These are phyloP conservation scores for Rhodeus uyekii DNA, from an alignment of 2,797 vertebrate genomes.

Conservation along the genomic window DNA sequence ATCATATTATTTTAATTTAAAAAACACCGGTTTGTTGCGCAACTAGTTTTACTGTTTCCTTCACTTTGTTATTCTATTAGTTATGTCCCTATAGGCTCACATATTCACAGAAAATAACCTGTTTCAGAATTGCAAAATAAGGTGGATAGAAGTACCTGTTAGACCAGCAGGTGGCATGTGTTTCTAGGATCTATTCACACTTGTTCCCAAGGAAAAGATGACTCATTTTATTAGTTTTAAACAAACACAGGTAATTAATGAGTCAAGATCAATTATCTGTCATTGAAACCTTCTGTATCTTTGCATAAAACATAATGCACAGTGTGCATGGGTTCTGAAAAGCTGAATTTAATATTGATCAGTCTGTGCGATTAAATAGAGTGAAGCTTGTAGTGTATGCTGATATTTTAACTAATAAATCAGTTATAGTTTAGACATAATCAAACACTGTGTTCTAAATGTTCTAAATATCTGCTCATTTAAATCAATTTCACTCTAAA, in stretches of 20 bases:
- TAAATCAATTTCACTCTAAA: not conserved
- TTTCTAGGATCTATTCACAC: conserved; percentile 5
- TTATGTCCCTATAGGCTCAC: not conserved
- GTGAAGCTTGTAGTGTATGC: not conserved
- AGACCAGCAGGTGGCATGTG: conserved; percentile 48
- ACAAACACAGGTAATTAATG: conserved; percentile 40
- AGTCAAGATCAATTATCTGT: conserved; percentile 36
- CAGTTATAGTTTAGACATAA: not conserved
- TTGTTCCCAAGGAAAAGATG: not conserved
- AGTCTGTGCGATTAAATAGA: not conserved
- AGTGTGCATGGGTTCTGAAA: not conserved
- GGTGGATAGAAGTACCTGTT: not conserved
- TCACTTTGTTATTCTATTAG: not conserved
- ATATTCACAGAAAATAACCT: not conserved
- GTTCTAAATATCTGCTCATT: not conserved
- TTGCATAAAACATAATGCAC: conserved; percentile 40
- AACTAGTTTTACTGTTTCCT: too few relatives aligned
- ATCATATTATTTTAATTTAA: not conserved
- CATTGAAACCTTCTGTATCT: conserved; percentile 33
- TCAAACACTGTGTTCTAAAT: not conserved
- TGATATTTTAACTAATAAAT: not conserved
- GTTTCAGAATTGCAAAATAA: not conserved
- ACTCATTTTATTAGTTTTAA: conserved; percentile 23
- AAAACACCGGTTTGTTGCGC: not conserved
- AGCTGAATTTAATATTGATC: not conserved